Percentiles rank a stretch among this genome's conserved stretches.
These are phyloP conservation scores for Pemphredon lugubris DNA, from an alignment of 2,888 invertebrate genomes.

Conservation along the genomic window DNA sequence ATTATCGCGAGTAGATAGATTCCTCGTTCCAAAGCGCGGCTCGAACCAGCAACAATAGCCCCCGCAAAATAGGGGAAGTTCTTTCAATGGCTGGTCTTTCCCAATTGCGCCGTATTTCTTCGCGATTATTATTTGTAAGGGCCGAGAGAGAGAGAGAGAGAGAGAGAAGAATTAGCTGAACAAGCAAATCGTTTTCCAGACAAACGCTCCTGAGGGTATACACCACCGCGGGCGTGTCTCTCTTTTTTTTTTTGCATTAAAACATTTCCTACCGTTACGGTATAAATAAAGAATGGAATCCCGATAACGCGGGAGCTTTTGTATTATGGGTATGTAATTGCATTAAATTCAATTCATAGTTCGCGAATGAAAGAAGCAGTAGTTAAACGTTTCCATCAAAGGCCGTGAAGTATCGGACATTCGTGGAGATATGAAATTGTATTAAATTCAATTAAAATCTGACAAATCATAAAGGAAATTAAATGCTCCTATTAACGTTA, in stretches of 20 bases:
- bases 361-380: no score
- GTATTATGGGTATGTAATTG: no score
- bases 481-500: no score
- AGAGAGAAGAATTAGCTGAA: not conserved
- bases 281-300: no score
- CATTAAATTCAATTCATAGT: no score
- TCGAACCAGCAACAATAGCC: slow-evolving; percentile 44
- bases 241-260: not conserved
- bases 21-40: slow-evolving; percentile 44
- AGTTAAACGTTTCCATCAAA: no score
- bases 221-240: not conserved
- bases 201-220: not conserved
- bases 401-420: no score
- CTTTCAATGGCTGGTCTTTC: slow-evolving; percentile 35
- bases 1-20: slow-evolving; percentile 56
- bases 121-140: slow-evolving; percentile 44
- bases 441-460: no score
- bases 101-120: slow-evolving; percentile 28
- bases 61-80: slow-evolving; percentile 36
- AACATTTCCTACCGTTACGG: not conserved
- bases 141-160: not conserved
- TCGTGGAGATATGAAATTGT: no score
- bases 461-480: no score
- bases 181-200: slow-evolving; percentile 15
- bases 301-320: no score